phyloP scores from a whole-genome alignment of 2,888 invertebrate species.

The Plebejus melissa region DNA sequence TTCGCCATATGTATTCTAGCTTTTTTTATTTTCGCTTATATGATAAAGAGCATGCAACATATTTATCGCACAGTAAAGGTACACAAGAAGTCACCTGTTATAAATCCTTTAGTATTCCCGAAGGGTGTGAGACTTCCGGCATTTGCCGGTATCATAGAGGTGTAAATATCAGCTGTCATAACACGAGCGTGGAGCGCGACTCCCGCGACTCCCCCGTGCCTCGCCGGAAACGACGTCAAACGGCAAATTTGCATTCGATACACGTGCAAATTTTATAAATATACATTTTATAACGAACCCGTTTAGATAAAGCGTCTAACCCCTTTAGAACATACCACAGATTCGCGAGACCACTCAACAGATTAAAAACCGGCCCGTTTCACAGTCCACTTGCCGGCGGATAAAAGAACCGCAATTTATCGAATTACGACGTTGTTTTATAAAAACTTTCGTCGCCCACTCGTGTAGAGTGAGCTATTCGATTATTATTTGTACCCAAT shows the following conservation, averaged over 20 bases:
- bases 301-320: background rate
- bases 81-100: background rate
- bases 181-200: background rate
- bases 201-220: background rate
- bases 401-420: slow-evolving; percentile 2
- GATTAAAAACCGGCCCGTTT: slow-evolving; percentile 13
- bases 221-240: background rate
- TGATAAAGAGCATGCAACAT: no score
- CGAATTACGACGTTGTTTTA: background rate
- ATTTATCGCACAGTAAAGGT: background rate
- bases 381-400: slow-evolving; percentile 1
- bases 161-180: background rate
- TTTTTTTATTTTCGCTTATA: background rate
- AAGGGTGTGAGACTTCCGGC: background rate
- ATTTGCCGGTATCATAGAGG: background rate
- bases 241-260: background rate
- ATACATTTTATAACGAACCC: background rate
- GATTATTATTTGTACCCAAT: background rate
- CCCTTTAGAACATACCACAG: background rate
- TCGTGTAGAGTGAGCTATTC: slow-evolving; percentile 12
- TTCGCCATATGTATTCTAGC: background rate
- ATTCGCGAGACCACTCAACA: background rate
- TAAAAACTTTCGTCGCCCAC: background rate
- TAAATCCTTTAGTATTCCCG: background rate
- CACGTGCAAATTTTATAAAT: background rate